Percentiles rank a stretch among this genome's conserved stretches.
Evolutionary conservation across 2,888 invertebrate genomes (phyloP).

Genomic region (Sialis lutaria): DNA sequence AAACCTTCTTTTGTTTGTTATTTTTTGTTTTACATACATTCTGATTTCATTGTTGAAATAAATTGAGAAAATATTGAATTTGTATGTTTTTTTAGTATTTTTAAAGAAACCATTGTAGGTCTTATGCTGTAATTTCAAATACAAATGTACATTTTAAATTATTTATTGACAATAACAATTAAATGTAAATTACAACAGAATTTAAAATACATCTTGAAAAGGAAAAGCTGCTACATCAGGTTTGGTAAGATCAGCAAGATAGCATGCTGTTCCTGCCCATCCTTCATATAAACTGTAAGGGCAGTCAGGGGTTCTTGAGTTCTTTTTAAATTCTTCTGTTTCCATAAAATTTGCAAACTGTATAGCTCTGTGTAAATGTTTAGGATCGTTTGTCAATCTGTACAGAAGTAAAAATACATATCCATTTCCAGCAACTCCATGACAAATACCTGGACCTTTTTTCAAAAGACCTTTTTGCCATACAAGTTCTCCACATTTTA

Average conservation of each 20-base stretch:
- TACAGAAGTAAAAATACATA: conserved; percentile 64
- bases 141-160: too few relatives aligned
- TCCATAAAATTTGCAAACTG: conserved; percentile 62
- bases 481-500: conserved; percentile 53
- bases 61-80: too few relatives aligned
- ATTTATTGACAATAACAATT: background rate
- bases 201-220: conserved; percentile 54
- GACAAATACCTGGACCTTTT: conserved; percentile 83
- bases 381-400: conserved; percentile 50
- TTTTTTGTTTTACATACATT: too few relatives aligned
- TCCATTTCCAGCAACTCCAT: conserved; percentile 71
- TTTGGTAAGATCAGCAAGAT: conserved; percentile 52
- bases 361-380: conserved; percentile 55
- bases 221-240: conserved; percentile 66
- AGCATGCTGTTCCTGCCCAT: conserved; percentile 71
- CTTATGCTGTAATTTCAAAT: too few relatives aligned
- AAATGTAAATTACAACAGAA: background rate
- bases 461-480: conserved; percentile 69
- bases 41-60: too few relatives aligned
- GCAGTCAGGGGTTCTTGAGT: conserved; percentile 59
- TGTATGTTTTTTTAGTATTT: too few relatives aligned
- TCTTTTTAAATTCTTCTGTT: conserved; percentile 40
- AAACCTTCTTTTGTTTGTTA: too few relatives aligned
- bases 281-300: conserved; percentile 80
- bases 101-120: too few relatives aligned